Percentiles rank a stretch among this genome's conserved stretches.
phyloP scores from a whole-genome alignment of 2,797 vertebrate species.

The Chelmon rostratus region DNA sequence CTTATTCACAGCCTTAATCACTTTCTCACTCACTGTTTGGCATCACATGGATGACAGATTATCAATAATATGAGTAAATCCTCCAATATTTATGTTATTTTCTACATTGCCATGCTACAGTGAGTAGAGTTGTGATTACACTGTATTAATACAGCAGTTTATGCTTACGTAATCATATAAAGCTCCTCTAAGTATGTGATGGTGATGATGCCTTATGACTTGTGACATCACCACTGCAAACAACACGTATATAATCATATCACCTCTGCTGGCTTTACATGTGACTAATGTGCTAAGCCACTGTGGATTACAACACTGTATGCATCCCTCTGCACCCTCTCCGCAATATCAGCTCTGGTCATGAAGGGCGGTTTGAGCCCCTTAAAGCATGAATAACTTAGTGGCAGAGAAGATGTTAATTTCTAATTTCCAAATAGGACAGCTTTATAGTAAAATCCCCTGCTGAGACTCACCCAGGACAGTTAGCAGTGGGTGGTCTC shows the following conservation, averaged over 20 bases:
- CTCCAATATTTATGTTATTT: constrained; percentile 13
- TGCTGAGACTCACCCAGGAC: constrained; percentile 49
- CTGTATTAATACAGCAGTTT: background rate
- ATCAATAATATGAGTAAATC: constrained; percentile 24
- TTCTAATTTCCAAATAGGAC: constrained; percentile 53
- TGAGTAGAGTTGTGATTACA: background rate
- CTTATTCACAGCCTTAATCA: constrained; percentile 44
- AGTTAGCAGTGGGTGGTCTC: constrained; percentile 58
- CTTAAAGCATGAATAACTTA: constrained; percentile 45
- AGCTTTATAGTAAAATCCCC: constrained; percentile 48
- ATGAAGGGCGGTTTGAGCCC: background rate
- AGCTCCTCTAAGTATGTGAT: constrained; percentile 10
- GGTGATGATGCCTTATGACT: constrained; percentile 17
- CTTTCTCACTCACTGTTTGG: constrained; percentile 18
- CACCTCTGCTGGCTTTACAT: constrained; percentile 23
- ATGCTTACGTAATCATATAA: constrained; percentile 39
- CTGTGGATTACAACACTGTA: constrained; percentile 4
- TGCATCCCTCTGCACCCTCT: background rate
- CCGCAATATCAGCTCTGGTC: background rate
- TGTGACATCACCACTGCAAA: constrained; percentile 8
- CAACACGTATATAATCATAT: background rate
- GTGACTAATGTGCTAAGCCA: constrained; percentile 19
- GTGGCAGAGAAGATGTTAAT: constrained; percentile 36
- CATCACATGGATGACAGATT: constrained; percentile 10
- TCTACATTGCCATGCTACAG: background rate